These are phyloP conservation scores for Rissa tridactyla DNA, from an alignment of 2,113 vertebrate species.

Conservation along the genomic window DNA sequence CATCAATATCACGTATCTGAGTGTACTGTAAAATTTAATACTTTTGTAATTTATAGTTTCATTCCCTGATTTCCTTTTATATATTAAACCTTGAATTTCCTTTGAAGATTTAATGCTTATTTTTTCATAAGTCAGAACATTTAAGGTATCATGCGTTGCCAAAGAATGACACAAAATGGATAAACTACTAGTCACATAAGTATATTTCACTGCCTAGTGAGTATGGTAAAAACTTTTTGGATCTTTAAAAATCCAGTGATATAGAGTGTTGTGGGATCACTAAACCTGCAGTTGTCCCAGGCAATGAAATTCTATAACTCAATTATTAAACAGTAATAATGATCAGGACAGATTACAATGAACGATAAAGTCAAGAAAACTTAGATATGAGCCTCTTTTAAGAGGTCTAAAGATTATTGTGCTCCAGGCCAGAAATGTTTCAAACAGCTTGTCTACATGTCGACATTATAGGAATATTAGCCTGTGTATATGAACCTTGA, in stretches of 20 bases:
- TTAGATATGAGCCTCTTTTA: background rate
- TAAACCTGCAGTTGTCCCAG: background rate
- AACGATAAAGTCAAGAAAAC: background rate
- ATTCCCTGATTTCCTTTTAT: background rate
- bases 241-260: background rate
- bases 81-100: background rate
- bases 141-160: background rate
- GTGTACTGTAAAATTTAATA: background rate
- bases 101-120: background rate
- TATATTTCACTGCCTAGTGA: background rate
- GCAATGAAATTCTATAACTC: background rate
- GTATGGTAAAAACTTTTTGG: background rate
- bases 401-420: background rate
- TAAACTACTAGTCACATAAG: background rate
- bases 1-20: background rate
- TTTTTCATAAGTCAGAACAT: background rate
- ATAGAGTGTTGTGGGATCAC: background rate
- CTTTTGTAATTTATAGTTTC: background rate
- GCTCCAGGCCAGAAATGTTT: background rate
- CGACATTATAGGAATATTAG: background rate
- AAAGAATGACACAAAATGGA: background rate
- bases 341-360: background rate
- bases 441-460: background rate
- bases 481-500: background rate
- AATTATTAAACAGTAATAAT: background rate